phyloP scores from a whole-genome alignment of 1,140 invertebrate species.

The Diachasmimorpha longicaudata region DNA sequence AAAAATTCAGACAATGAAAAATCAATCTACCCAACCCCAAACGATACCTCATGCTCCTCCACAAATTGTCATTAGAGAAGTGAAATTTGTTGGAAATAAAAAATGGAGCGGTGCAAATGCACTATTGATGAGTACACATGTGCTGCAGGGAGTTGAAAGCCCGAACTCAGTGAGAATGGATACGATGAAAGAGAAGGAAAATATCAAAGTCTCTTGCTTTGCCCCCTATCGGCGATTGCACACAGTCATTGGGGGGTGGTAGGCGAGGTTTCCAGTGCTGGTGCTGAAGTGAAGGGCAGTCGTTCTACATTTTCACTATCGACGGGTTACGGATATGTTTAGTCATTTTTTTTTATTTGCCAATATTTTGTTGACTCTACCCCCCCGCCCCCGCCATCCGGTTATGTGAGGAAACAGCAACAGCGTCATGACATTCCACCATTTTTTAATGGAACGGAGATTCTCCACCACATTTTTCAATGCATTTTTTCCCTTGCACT shows the following conservation, averaged over 20 bases:
- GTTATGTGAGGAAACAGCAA: background rate
- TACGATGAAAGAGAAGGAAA: background rate
- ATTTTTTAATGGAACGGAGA: background rate
- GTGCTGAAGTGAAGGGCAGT: background rate
- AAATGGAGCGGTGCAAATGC: too few species aligned
- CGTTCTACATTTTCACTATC: background rate
- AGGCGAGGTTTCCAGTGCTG: conserved; percentile 26
- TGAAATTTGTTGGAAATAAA: too few species aligned
- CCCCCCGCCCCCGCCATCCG: background rate
- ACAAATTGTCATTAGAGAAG: too few species aligned
- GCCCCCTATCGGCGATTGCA: conserved; percentile 25
- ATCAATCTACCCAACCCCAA: too few species aligned
- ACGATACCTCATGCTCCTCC: too few species aligned
- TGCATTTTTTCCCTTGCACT: too few species aligned
- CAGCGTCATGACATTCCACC: background rate
- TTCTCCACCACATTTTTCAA: background rate
- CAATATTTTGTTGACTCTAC: background rate
- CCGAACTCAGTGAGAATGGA: background rate
- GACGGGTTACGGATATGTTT: background rate
- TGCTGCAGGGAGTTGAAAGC: too few species aligned
- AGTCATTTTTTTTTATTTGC: background rate
- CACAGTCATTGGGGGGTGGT: conserved; percentile 23
- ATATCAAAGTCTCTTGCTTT: background rate
- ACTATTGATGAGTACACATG: too few species aligned
- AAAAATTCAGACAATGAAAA: too few species aligned